Conservation (phyloP, 2,888 invertebrate species). For the Hypsopygia costalis region DNA sequence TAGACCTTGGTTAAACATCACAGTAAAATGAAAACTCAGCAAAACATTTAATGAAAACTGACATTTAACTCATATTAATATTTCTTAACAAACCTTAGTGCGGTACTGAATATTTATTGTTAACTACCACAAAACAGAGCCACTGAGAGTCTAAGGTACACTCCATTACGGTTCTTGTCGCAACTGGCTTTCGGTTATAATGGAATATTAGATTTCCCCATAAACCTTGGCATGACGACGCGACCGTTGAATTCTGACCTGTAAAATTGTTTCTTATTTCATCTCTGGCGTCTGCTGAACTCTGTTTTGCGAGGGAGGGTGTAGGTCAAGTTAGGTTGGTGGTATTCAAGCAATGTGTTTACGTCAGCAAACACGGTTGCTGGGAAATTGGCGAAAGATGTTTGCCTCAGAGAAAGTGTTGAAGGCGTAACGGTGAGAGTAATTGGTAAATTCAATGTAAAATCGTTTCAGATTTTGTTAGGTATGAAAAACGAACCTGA, state of each 20-base stretch:
- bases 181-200: constrained; percentile 54
- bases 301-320: constrained; percentile 15
- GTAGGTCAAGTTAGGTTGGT: constrained; percentile 37
- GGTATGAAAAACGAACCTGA: not conserved
- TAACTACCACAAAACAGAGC: constrained; percentile 8
- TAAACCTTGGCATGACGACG: constrained; percentile 48
- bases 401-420: constrained; percentile 45
- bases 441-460: constrained; percentile 56
- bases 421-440: constrained; percentile 33
- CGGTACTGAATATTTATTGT: not conserved
- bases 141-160: constrained; percentile 38
- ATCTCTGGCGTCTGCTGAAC: constrained; percentile 14
- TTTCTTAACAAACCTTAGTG: not conserved
- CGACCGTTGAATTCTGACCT: constrained; percentile 52
- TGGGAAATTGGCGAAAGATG: constrained; percentile 55
- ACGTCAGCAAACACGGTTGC: constrained; percentile 49
- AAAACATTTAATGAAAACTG: too few species aligned
- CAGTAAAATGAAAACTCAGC: too few species aligned
- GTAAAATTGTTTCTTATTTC: constrained; percentile 32
- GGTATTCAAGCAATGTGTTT: constrained; percentile 39
- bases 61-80: too few species aligned
- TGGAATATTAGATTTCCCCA: constrained; percentile 68
- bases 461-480: constrained; percentile 37
- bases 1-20: too few species aligned
- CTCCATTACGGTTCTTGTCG: constrained; percentile 53